Evolutionary conservation across 1,140 invertebrate species (phyloP), one percentile per base, ranked within the genome.

Genomic region (Drosophila quadrilineata): DNA sequence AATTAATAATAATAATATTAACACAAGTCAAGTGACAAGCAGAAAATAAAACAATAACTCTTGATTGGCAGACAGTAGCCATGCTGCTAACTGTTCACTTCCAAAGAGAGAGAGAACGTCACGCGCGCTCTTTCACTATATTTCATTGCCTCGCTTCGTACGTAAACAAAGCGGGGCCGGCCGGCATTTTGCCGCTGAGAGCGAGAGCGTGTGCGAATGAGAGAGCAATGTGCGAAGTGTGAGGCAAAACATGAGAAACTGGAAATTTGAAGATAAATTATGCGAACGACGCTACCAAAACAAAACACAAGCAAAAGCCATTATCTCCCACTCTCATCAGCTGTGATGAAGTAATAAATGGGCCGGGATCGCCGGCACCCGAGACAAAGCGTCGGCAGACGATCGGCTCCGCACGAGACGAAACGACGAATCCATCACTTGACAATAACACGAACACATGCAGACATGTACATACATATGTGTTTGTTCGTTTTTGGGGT

Each of bases 331-430:
- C 45, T 19, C 17, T 9, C 38, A 16, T 29, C 54, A 71, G 63
- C 60, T 70, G 67, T 29, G 62, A 69, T 69, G 62, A 65, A 74
- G 68, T 45, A 77, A 65, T 59, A 62, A 65, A 74, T 64, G 45
- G 40, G 40, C 56, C 40, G 66, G 60, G 66, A 58, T 58, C 28
- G 21, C 24, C 64, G 64, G 19, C 46, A 31, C 24, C 45, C 48
- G 41, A 24, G 31, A 31, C 49, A 24, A 53, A 41, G 5, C 9
- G 36, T 6, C 24, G 22, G 26, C 24, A 9, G 53, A 29, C 41
- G n/a, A n/a, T n/a, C n/a, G n/a, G n/a, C n/a, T n/a, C 21, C n/a
- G 21, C 6, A 5, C 12, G 21, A 40, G 36, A 14, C 40, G 21
- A 43, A 43, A 0, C n/a, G 6, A 40, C 52, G 49, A 52, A 68